Evolutionary conservation across 2,888 invertebrate genomes (phyloP).

Genomic region (Protophormia terraenovae): DNA sequence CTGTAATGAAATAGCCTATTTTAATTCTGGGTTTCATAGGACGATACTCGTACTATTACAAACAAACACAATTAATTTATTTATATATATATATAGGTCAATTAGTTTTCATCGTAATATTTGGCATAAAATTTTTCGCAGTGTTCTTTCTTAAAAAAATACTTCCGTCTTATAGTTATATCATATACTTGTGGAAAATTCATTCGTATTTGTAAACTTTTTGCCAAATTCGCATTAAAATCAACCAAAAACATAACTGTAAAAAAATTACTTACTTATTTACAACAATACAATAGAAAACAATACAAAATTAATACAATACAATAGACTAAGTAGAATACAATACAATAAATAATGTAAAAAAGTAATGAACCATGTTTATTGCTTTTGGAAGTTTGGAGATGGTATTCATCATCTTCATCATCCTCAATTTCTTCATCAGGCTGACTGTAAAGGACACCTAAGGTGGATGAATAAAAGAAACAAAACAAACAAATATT

Average conservation of each 20-base stretch:
- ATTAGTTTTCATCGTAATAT: too few relatives aligned
- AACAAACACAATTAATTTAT: too few relatives aligned
- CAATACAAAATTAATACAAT: neutral
- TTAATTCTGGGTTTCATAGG: too few relatives aligned
- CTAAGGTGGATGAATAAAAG: neutral
- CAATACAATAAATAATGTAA: conserved; percentile 10
- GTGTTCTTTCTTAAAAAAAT: too few relatives aligned
- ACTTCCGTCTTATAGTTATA: too few relatives aligned
- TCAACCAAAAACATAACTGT: neutral
- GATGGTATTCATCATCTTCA: conserved; percentile 9
- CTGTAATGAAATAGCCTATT: too few relatives aligned
- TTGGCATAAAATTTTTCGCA: too few relatives aligned
- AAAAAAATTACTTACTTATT: neutral
- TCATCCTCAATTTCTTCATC: neutral
- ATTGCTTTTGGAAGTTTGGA: conserved; percentile 7
- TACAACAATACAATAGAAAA: neutral
- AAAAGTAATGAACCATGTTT: conserved; percentile 48
- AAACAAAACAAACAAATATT: conserved; percentile 28
- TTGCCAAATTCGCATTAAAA: neutral
- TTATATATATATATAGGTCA: too few relatives aligned
- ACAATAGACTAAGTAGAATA: neutral
- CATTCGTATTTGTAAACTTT: neutral
- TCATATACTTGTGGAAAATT: neutral
- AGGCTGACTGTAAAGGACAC: neutral
- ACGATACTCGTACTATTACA: too few relatives aligned